Base-by-base conservation (phyloP, 2,113 vertebrate species). In the Pelusios castaneus region DNA sequence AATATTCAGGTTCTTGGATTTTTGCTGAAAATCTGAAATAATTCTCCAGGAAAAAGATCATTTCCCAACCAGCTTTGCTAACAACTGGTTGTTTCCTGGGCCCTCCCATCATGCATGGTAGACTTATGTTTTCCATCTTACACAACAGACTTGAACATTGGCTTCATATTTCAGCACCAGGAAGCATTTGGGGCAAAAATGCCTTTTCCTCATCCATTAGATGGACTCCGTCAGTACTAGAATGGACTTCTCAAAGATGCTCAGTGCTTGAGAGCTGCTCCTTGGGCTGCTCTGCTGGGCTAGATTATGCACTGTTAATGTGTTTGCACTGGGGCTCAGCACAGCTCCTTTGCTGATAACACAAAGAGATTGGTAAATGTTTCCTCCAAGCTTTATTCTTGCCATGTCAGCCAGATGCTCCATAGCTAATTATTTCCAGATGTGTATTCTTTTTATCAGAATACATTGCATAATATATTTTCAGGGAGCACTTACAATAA, bases 401-500 rank as follows among this genome's bases (percentile, higher is more conserved):
- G 89, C 91, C 89, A 90, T 92, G 88, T 84, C 96, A 93, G 92
- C 95, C 94, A 94, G 60, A 95, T 96, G 89, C 88, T 76, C 95
- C 24, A 34, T 45, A 47, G 87, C 82, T 97, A 95, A 96, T 95
- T 38, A 3, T 93, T 93, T 95, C 95, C 96, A 97, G 93, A 96
- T 97, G 96, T 92, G 88, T 38, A 56, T 79, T 95, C 97, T n/a
- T 96, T 97, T 93, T 87, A 3, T 89, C 95, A 77, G 92, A 90
- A 96, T 94, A 95, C 77, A 82, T 81, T 31, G 14, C 91, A 92
- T 94, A 84, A 84, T 95, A 87, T 84, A 90, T 96, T 96, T 96
- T 92, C 70, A 85, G 78, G 95, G 76, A 95, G 94, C 89, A 95
- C 91, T 94, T 97, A 94, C 92, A 87, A 96, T 89, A 96, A 97